phyloP scores from a whole-genome alignment of 2,113 vertebrate species.

The Chamaetylas fuelleborni region DNA sequence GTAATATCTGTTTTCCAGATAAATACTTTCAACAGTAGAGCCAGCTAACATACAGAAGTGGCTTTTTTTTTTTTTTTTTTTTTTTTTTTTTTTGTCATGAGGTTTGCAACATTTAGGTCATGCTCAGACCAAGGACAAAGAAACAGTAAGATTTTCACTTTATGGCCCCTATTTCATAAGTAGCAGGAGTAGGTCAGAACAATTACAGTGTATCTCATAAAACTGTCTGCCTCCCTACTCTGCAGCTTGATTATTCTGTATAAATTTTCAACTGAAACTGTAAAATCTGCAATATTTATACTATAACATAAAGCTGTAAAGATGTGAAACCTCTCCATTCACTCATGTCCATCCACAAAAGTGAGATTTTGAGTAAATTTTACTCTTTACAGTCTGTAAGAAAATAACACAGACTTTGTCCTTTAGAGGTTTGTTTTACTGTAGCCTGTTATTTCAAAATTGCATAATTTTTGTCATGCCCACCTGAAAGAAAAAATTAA shows the following conservation, averaged over 20 bases:
- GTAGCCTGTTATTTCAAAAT: not conserved
- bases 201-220: not conserved
- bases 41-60: not conserved
- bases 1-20: not conserved
- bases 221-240: slow-evolving; percentile 6
- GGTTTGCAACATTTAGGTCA: not conserved
- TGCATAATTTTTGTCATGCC: not conserved
- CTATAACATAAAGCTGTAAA: not conserved
- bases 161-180: not conserved
- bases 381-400: not conserved
- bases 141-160: slow-evolving; percentile 13
- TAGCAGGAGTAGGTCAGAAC: slow-evolving; percentile 3
- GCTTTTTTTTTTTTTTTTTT: not conserved
- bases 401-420: not conserved
- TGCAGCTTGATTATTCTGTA: not conserved
- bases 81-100: not conserved
- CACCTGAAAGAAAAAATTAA: not conserved
- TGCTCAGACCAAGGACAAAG: not conserved
- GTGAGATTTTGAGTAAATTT: not conserved
- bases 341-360: not conserved
- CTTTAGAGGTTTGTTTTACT: not conserved
- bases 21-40: not conserved
- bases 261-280: slow-evolving; percentile 8
- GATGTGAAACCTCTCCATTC: not conserved
- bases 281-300: slow-evolving; percentile 23